Evolutionary conservation across 1,140 invertebrate species (phyloP), one percentile per base, ranked within the genome.

Genomic region (Bradynema listronoti): DNA sequence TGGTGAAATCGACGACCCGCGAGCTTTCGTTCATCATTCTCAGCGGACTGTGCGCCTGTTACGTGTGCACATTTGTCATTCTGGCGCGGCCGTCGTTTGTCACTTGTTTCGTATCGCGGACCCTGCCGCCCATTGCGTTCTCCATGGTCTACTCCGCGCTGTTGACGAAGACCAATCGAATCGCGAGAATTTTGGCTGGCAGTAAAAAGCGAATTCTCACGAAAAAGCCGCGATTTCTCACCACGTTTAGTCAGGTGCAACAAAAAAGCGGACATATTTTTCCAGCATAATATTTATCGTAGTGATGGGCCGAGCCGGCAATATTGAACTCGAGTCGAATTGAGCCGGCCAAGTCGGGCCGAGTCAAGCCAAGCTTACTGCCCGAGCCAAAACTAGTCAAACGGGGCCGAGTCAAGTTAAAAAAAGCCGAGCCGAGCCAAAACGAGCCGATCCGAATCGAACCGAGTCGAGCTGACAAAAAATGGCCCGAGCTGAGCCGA

Each of bases 151-250:
- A 89, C 77, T 86, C 86, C 0, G 85, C 87, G 4, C 78, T 90
- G 11, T 82, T 90, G 2, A 89, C 87, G 2, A 89, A 89, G 81
- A 90, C 88, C 0, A 90, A 90, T 79, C 81, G 88, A 49, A 90
- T 90, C 34, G 87, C 87, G 0, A 78, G 88, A 16, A 89, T 90
- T 66, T 81, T 90, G 33, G 87, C 87, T 9, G 87, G 87, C 1
- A 87, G 85, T 46, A 89, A 88, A 74, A 88, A 88, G 72, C 80
- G 84, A 51, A 87, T 88, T 56, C 85, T 88, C 41, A 88, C 85
- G 1, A 84, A 86, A 61, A 88, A 88, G 69, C 85, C 86, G 9
- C 65, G 82, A n/a, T 85, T 85, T 69, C 83, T 85, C 80, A 83
- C 80, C 45, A 82, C 82, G 7, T 81, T 81, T n/a, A 82, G 83